Percentiles rank a stretch among this genome's conserved stretches.
phyloP scores from a whole-genome alignment of 1,140 invertebrate species.

The Trissolcus basalis region DNA sequence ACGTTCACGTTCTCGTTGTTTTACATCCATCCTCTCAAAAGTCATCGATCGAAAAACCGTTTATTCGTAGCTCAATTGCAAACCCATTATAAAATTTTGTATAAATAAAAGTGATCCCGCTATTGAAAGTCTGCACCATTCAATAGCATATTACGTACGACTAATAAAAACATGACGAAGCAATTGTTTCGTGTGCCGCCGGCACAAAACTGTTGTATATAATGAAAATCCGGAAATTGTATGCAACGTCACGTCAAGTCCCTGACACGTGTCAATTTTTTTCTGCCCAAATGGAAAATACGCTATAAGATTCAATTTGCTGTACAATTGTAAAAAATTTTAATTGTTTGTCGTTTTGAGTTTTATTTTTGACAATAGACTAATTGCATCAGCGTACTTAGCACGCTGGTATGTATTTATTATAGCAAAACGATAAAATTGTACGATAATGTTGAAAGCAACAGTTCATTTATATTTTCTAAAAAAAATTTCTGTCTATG shows the following conservation, averaged over 20 bases:
- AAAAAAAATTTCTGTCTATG: neutral
- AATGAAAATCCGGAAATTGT: slow-evolving; percentile 41
- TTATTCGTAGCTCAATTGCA: slow-evolving; percentile 14
- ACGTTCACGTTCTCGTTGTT: too few relatives aligned
- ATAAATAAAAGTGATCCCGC: slow-evolving; percentile 20
- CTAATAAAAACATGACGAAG: slow-evolving; percentile 50
- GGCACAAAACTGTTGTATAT: slow-evolving; percentile 14
- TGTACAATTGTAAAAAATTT: too few relatives aligned
- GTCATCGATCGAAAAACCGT: slow-evolving; percentile 4
- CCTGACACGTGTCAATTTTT: slow-evolving; percentile 34
- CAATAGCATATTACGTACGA: slow-evolving; percentile 32
- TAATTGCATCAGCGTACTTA: too few relatives aligned
- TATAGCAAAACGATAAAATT: too few relatives aligned
- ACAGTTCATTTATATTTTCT: too few relatives aligned
- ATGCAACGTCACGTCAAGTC: slow-evolving; percentile 36
- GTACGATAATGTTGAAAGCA: too few relatives aligned
- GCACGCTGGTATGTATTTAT: too few relatives aligned
- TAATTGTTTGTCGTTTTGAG: too few relatives aligned
- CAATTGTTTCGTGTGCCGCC: slow-evolving; percentile 41
- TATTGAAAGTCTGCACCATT: slow-evolving; percentile 32
- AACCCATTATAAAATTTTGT: slow-evolving; percentile 34
- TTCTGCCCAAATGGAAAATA: neutral
- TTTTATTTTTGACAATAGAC: too few relatives aligned
- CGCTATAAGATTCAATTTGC: too few relatives aligned
- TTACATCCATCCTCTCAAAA: too few relatives aligned